Conservation (phyloP, 2,888 invertebrate genomes). For the Drosophila mulleri region DNA sequence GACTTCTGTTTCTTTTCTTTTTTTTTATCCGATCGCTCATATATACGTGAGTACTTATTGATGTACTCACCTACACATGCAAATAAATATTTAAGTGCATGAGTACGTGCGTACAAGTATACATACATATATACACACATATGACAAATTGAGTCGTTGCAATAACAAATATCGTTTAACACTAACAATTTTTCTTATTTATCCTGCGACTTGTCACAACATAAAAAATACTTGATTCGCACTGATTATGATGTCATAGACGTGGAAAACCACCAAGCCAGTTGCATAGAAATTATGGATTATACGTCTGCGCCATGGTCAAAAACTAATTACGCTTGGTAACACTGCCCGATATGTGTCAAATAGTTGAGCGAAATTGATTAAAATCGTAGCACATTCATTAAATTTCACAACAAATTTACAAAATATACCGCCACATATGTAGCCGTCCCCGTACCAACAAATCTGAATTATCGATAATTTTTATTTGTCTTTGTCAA, state of each 20-base stretch:
- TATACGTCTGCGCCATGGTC: constrained; percentile 15
- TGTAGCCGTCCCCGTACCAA: constrained; percentile 57
- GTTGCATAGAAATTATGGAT: constrained; percentile 39
- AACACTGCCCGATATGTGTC: constrained; percentile 19
- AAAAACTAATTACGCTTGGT: constrained; percentile 9
- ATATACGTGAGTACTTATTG: constrained; percentile 42
- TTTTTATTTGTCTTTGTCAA: constrained; percentile 43
- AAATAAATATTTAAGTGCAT: constrained; percentile 38
- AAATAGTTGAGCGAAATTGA: constrained; percentile 19
- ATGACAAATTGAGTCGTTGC: constrained; percentile 23
- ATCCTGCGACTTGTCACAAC: constrained; percentile 44
- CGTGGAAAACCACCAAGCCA: constrained; percentile 51
- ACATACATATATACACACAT: constrained; percentile 9
- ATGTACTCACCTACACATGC: constrained; percentile 57
- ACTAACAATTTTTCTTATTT: constrained; percentile 27
- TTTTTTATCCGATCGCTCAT: constrained; percentile 63
- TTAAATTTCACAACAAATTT: constrained; percentile 62
- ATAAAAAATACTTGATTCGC: constrained; percentile 51
- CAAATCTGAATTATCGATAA: constrained; percentile 50
- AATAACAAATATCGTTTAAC: constrained; percentile 19
- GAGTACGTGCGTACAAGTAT: constrained; percentile 33
- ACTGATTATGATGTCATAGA: constrained; percentile 72
- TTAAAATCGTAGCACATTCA: constrained; percentile 44
- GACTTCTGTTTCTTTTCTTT: constrained; percentile 45
- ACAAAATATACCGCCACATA: constrained; percentile 64